Evolutionary conservation across 2,888 invertebrate species (phyloP), one percentile per base, ranked within the genome.

Genomic region (Ariolimax columbianus): DNA sequence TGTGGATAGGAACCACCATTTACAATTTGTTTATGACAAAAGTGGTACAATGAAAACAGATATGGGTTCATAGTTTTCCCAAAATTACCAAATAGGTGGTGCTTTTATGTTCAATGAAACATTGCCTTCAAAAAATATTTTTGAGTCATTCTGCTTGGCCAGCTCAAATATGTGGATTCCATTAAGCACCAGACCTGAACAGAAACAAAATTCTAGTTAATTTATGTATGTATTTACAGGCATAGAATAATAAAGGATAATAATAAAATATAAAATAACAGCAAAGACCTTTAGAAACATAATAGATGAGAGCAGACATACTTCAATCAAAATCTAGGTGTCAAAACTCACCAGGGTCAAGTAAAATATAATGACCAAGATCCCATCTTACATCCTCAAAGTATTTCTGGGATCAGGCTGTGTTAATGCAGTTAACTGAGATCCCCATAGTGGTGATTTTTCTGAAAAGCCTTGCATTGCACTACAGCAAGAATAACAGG

Each of bases 81-180:
- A 36, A 77, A 59, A 26, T 72, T 82, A 82, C 73, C 40, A 63
- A 36, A 33, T 14, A 59, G 73, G 82, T 36, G 40, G 47, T 26
- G 63, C 11, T 19, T 79, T 77, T n/a, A 63, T 59, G 23, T 79
- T 79, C 38, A 84, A 36, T 11, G 79, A 36, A 0, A 97, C 97
- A 94, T 98, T 97, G 30, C 98, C 98, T 86, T 97, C 95, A 33
- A 96, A 96, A 0, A 96, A 96, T 0, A 97, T 96, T 82, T 97
- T 95, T 0, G 96, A 95, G 93, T 98, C 97, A 66, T 96, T 97
- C 78, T 97, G 96, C 0, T 97, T 97, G 33, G 95, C 94, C 93
- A 97, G 94, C 94, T 98, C 98, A 88, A 99, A 95, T 36, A 98
- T 96, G 77, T 97, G 95, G 85, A 97, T 95, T 11, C 97, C 97